phyloP scores from a whole-genome alignment of 1,140 invertebrate species.

The Pentalonia nigronervosa region DNA sequence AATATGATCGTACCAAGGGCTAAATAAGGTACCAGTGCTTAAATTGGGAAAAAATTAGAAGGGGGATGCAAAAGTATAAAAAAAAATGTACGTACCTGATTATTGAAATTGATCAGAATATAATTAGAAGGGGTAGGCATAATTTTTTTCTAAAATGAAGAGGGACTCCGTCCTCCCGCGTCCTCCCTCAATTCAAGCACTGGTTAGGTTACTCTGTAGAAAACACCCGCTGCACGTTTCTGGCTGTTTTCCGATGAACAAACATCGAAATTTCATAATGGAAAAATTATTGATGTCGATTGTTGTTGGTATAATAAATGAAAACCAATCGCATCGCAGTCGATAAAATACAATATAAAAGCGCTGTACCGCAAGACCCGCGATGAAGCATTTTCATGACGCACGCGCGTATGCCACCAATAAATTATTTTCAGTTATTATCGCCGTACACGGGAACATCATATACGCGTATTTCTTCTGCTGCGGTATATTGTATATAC shows the following conservation, averaged over 20 bases:
- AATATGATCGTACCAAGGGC: too few relatives aligned
- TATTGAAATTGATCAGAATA: too few relatives aligned
- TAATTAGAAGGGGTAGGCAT: too few relatives aligned
- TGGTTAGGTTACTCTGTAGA: background rate
- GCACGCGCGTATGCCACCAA: too few relatives aligned
- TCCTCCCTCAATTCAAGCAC: too few relatives aligned
- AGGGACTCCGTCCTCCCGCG: too few relatives aligned
- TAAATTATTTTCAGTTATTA: background rate
- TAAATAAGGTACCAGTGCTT: too few relatives aligned
- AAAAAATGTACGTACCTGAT: too few relatives aligned
- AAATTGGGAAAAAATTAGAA: too few relatives aligned
- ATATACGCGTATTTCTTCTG: background rate
- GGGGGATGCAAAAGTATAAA: too few relatives aligned
- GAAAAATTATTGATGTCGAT: slow-evolving; percentile 5
- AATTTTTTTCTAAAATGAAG: too few relatives aligned
- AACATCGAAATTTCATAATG: background rate
- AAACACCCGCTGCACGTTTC: background rate
- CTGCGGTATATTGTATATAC: background rate
- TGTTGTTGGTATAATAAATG: background rate
- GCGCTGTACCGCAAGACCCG: background rate
- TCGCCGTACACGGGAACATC: background rate
- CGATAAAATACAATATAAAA: background rate
- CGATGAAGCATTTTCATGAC: background rate
- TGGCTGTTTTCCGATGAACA: background rate
- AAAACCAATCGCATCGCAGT: background rate